Evolutionary conservation across 2,888 invertebrate species (phyloP).

Genomic region (Diadegma fenestrale): DNA sequence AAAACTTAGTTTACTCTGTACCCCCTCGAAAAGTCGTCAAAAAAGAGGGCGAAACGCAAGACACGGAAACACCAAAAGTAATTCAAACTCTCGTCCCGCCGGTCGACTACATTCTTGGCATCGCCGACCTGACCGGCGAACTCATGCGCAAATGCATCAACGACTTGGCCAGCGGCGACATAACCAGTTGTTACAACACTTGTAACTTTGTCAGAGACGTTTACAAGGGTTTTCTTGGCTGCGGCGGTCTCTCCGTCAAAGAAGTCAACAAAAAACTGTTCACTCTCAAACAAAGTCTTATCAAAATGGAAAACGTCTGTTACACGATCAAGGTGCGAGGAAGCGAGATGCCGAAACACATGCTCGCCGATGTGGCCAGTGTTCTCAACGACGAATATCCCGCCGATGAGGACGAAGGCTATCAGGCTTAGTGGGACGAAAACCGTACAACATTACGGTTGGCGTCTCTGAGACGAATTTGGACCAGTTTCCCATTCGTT

Average conservation of each 20-base stretch:
- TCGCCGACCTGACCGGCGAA: constrained; percentile 96
- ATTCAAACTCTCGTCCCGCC: constrained; percentile 83
- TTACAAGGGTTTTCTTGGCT: constrained; percentile 88
- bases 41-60: constrained; percentile 39
- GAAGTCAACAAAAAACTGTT: constrained; percentile 90
- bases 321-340: constrained; percentile 93
- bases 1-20: constrained; percentile 85
- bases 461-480: background rate
- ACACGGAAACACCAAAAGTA: constrained; percentile 59
- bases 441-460: background rate
- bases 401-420: constrained; percentile 86
- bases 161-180: constrained; percentile 91
- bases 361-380: constrained; percentile 87
- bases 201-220: constrained; percentile 90
- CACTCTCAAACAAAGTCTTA: constrained; percentile 90
- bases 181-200: constrained; percentile 89
- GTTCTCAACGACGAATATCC: constrained; percentile 79
- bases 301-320: constrained; percentile 94
- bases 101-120: constrained; percentile 90
- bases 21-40: constrained; percentile 37
- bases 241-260: constrained; percentile 85
- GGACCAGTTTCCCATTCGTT: background rate
- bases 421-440: constrained; percentile 76
- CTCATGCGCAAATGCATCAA: constrained; percentile 95
- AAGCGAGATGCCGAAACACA: constrained; percentile 91